Conservation (phyloP, 2,888 invertebrate species). For the Gymnoscelis rufifasciata region DNA sequence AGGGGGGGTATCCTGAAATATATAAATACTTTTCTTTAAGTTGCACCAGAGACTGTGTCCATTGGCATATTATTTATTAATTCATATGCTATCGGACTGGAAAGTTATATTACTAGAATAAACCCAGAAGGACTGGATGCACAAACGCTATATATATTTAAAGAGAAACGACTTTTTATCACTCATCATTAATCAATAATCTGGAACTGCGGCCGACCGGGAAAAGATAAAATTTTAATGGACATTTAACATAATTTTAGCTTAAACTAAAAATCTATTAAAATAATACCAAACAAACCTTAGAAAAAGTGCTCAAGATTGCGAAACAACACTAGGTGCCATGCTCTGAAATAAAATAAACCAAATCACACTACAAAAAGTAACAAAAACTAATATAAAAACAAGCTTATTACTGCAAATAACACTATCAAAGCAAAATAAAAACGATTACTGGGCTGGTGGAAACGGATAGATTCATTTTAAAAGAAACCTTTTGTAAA, state of each 20-base stretch:
- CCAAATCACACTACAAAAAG: constrained; percentile 5
- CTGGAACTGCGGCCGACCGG: too few species aligned
- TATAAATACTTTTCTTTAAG: not conserved
- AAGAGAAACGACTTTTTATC: too few species aligned
- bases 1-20: constrained; percentile 66
- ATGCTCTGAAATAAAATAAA: constrained; percentile 61
- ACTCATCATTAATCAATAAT: too few species aligned
- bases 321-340: constrained; percentile 62
- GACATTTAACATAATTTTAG: too few species aligned
- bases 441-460: not conserved
- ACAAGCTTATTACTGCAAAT: not conserved
- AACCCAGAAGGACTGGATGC: too few species aligned
- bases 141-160: too few species aligned
- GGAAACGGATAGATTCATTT: too few species aligned
- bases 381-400: not conserved
- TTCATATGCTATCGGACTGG: too few species aligned
- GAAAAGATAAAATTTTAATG: too few species aligned
- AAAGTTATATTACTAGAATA: too few species aligned
- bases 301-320: constrained; percentile 43
- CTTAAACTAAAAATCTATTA: constrained; percentile 20
- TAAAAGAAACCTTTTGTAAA: not conserved
- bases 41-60: too few species aligned
- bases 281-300: constrained; percentile 43
- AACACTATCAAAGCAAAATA: not conserved
- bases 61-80: too few species aligned